These are phyloP conservation scores for Dipodomys stephensi DNA, from an alignment of 2,113 vertebrate genomes.

Conservation along the genomic window DNA sequence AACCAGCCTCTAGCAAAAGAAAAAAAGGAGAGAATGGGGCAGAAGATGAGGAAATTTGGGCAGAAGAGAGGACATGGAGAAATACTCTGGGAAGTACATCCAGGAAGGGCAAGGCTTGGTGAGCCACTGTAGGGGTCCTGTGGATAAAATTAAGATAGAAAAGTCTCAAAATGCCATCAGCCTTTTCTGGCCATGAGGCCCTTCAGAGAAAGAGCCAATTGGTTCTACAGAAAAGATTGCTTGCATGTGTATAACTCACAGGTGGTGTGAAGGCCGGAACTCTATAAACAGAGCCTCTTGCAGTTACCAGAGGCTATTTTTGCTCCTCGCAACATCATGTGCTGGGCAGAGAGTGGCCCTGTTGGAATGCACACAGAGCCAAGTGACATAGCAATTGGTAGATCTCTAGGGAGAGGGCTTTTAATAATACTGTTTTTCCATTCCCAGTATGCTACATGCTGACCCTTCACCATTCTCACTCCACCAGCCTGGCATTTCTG, in stretches of 20 bases:
- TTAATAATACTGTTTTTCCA: background rate
- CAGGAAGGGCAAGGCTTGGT: background rate
- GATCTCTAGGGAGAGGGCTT: slow-evolving; percentile 53
- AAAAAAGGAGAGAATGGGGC: background rate
- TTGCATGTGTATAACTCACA: slow-evolving; percentile 68
- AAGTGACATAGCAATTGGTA: slow-evolving; percentile 61
- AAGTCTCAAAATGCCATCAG: background rate
- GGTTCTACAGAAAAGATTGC: slow-evolving; percentile 38
- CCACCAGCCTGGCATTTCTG: background rate
- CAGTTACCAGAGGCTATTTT: slow-evolving; percentile 77
- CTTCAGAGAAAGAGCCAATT: slow-evolving; percentile 50
- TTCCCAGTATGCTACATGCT: background rate
- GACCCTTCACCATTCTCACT: background rate
- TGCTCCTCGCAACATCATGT: slow-evolving; percentile 64
- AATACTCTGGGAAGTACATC: background rate
- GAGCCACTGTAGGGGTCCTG: background rate
- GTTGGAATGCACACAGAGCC: slow-evolving; percentile 63
- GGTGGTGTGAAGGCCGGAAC: slow-evolving; percentile 76
- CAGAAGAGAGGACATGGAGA: background rate
- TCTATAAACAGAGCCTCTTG: slow-evolving; percentile 79
- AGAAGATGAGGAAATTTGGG: background rate
- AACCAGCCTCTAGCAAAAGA: background rate
- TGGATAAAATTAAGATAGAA: too few relatives aligned
- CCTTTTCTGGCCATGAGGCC: background rate
- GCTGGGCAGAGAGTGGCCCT: slow-evolving; percentile 59